These are phyloP conservation scores for Cephalopterus ornatus DNA, from an alignment of 2,113 vertebrate genomes.

Conservation along the genomic window DNA sequence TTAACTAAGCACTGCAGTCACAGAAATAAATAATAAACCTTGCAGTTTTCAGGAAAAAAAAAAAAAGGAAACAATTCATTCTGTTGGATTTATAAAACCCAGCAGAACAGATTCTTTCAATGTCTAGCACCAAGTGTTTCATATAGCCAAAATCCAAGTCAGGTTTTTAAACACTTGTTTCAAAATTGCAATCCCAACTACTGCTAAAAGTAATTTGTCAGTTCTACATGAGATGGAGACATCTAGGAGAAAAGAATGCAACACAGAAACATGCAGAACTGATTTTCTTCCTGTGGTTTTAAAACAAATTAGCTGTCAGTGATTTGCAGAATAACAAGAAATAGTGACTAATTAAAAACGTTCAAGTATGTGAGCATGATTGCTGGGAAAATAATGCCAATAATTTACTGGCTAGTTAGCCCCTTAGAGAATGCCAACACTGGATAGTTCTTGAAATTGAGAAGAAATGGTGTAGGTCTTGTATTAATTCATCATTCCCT, in stretches of 20 bases:
- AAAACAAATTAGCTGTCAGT: constrained; percentile 37
- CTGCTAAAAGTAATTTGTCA: constrained; percentile 45
- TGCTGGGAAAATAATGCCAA: background rate
- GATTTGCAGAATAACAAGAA: constrained; percentile 37
- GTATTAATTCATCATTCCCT: constrained; percentile 15
- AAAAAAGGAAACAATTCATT: background rate
- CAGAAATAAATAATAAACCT: background rate
- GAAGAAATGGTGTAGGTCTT: background rate
- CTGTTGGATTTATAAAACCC: background rate
- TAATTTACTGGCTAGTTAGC: constrained; percentile 12
- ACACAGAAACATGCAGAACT: background rate
- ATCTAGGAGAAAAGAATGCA: background rate
- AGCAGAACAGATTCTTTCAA: background rate
- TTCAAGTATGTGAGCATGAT: background rate
- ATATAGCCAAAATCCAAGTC: background rate
- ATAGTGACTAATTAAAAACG: constrained; percentile 46
- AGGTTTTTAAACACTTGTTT: background rate
- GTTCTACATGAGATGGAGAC: background rate
- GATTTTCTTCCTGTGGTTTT: constrained; percentile 13
- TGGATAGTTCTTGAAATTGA: background rate
- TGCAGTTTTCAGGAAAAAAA: background rate
- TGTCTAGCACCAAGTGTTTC: background rate
- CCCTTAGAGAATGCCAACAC: background rate
- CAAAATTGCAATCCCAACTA: background rate
- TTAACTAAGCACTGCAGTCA: background rate